These are phyloP conservation scores for Bucco capensis DNA, from an alignment of 2,113 vertebrate genomes.

Conservation along the genomic window DNA sequence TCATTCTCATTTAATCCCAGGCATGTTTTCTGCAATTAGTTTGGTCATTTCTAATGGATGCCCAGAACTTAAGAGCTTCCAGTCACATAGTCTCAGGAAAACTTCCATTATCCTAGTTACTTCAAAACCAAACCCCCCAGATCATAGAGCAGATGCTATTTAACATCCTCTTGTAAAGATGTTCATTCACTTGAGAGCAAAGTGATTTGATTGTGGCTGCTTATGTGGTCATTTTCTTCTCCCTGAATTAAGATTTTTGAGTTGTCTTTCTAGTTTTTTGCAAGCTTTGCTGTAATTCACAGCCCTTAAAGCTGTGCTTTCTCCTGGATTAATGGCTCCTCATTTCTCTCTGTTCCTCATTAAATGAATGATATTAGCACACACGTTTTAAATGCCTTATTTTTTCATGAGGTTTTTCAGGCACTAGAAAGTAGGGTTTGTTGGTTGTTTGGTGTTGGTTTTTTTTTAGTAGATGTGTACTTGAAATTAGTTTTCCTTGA, in stretches of 20 bases:
- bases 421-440: not conserved
- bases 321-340: conserved; percentile 10
- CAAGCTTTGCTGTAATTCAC: not conserved
- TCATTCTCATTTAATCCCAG: too few relatives aligned
- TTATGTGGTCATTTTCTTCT: not conserved
- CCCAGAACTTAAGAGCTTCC: not conserved
- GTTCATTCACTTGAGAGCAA: conserved; percentile 18
- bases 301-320: not conserved
- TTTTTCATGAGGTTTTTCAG: not conserved
- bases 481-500: conserved; percentile 32
- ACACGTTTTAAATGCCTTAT: not conserved
- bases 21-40: too few relatives aligned
- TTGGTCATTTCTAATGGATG: not conserved
- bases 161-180: not conserved
- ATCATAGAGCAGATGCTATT: not conserved
- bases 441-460: too few relatives aligned
- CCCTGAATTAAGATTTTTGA: not conserved
- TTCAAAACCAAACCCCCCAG: not conserved
- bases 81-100: not conserved
- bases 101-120: not conserved
- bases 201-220: not conserved
- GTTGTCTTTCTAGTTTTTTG: conserved; percentile 5
- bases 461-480: not conserved
- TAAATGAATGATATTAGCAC: not conserved
- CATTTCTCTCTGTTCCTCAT: not conserved